A percentile compares a stretch with the other conserved stretches of the same genome.
Evolutionary conservation across 2,888 invertebrate species (phyloP).

Genomic region (Trichacis sp.): DNA sequence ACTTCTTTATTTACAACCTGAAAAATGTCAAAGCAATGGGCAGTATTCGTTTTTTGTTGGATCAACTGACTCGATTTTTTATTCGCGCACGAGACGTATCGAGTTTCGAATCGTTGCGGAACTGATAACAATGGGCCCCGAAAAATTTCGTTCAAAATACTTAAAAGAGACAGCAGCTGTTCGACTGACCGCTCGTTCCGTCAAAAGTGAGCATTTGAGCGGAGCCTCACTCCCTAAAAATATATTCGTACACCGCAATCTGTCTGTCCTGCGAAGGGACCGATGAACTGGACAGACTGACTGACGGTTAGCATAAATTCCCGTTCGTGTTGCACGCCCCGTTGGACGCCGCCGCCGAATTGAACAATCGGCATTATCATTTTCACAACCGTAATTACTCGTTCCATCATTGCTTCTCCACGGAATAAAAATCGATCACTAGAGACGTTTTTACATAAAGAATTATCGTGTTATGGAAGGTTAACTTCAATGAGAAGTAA

Average conservation of each 20-base stretch:
- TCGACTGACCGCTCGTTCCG: constrained; percentile 55
- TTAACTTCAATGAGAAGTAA: no score
- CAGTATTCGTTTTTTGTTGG: not conserved
- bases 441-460: no score
- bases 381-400: constrained; percentile 15
- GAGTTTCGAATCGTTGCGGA: constrained; percentile 27
- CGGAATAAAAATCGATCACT: no score
- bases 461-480: no score
- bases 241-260: constrained; percentile 46
- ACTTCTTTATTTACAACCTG: no score
- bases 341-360: constrained; percentile 29
- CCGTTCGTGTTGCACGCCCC: constrained; percentile 45
- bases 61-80: constrained; percentile 7
- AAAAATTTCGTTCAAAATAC: constrained; percentile 45
- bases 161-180: constrained; percentile 60
- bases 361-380: constrained; percentile 34
- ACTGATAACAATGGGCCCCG: constrained; percentile 19
- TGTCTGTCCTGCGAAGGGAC: constrained; percentile 42
- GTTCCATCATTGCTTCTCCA: no score
- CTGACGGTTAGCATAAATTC: constrained; percentile 47
- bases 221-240: constrained; percentile 51
- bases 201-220: constrained; percentile 46
- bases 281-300: constrained; percentile 42
- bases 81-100: not conserved
- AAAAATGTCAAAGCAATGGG: not conserved